These are phyloP conservation scores for Hydropsyche betteni DNA, from an alignment of 2,888 invertebrate genomes.

Conservation along the genomic window DNA sequence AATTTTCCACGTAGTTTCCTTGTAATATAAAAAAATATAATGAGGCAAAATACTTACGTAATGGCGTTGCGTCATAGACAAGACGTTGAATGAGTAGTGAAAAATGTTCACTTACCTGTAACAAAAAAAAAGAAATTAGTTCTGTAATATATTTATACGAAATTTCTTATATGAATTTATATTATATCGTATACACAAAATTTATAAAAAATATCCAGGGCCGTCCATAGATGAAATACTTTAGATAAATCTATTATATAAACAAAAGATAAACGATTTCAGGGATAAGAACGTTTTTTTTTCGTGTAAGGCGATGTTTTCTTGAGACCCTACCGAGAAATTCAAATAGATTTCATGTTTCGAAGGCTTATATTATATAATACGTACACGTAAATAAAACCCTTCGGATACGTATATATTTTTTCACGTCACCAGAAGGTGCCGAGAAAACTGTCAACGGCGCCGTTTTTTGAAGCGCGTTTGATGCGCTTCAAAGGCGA, in stretches of 20 bases:
- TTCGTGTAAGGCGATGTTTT: no score
- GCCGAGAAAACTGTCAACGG: constrained; percentile 13
- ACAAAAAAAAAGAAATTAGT: neutral
- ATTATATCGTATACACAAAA: neutral
- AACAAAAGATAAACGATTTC: no score
- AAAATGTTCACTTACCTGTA: constrained; percentile 3
- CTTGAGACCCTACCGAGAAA: no score
- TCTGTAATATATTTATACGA: neutral
- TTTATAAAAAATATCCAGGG: no score
- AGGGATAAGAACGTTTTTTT: no score
- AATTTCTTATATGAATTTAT: neutral
- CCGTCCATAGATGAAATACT: no score
- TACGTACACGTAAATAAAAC: neutral
- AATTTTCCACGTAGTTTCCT: neutral
- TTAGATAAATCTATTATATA: no score
- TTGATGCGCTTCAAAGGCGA: constrained; percentile 20
- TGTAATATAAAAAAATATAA: neutral
- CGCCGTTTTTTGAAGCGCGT: constrained; percentile 8
- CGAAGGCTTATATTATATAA: no score
- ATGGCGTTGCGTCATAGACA: neutral
- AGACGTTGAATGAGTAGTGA: neutral
- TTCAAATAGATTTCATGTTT: no score
- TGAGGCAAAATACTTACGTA: neutral
- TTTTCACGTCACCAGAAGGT: neutral
- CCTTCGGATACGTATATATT: neutral